Conservation (phyloP, 1,140 invertebrate species). For the Heliconius melpomene region DNA sequence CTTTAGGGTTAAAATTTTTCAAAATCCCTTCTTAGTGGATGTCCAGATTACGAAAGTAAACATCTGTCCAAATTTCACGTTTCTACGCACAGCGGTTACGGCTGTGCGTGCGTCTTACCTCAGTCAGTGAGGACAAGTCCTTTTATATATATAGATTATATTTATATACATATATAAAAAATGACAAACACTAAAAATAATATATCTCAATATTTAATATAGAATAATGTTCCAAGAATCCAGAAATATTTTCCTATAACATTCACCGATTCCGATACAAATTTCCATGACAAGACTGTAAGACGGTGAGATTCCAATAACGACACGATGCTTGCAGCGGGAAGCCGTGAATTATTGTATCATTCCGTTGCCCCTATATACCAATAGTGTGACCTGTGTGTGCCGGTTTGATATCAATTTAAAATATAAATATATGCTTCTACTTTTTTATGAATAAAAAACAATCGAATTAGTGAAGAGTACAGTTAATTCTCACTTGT, state of each 20-base stretch:
- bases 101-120: too few species aligned
- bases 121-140: too few species aligned
- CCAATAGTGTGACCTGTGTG: not conserved
- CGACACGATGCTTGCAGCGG: conserved; percentile 6
- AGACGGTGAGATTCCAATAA: conserved; percentile 12
- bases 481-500: too few species aligned
- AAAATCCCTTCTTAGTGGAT: too few species aligned
- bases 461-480: too few species aligned
- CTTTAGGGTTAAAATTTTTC: too few species aligned
- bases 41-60: too few species aligned
- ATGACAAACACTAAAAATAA: not conserved
- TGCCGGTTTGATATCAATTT: not conserved
- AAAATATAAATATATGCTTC: not conserved
- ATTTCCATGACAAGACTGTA: conserved; percentile 13
- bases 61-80: too few species aligned
- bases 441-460: not conserved
- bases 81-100: too few species aligned
- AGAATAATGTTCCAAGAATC: not conserved
- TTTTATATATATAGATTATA: too few species aligned
- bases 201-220: not conserved
- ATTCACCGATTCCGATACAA: not conserved
- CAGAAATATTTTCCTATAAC: not conserved
- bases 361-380: not conserved
- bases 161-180: too few species aligned
- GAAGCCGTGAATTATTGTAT: conserved; percentile 8